phyloP scores from a whole-genome alignment of 2,113 vertebrate species.

The Semicossyphus pulcher region DNA sequence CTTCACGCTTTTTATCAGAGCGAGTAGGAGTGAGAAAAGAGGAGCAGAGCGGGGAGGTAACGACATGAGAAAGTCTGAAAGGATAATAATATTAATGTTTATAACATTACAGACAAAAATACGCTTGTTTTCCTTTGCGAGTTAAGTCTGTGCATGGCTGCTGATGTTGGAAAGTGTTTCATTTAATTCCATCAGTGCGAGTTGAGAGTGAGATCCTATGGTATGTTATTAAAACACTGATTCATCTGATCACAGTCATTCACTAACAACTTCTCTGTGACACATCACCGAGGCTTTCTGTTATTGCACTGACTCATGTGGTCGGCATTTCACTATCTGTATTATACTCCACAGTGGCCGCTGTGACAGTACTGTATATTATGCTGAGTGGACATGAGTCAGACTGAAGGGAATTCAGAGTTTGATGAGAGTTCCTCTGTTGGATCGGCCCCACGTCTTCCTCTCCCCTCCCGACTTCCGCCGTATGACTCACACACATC shows the following conservation, averaged over 20 bases:
- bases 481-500: slow-evolving; percentile 60
- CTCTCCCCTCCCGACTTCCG: slow-evolving; percentile 58
- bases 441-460: slow-evolving; percentile 40
- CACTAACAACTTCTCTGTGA: slow-evolving; percentile 40
- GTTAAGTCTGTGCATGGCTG: too few species aligned
- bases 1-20: slow-evolving; percentile 32
- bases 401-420: slow-evolving; percentile 53
- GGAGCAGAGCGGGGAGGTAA: background rate
- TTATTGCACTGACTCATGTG: slow-evolving; percentile 57
- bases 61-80: background rate
- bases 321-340: slow-evolving; percentile 46
- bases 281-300: slow-evolving; percentile 24
- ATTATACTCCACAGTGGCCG: slow-evolving; percentile 12
- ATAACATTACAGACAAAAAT: background rate
- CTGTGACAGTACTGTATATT: slow-evolving; percentile 21
- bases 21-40: background rate
- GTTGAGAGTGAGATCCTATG: background rate
- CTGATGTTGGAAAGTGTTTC: too few species aligned
- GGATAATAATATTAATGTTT: slow-evolving; percentile 18
- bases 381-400: slow-evolving; percentile 77
- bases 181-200: background rate
- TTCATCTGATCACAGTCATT: slow-evolving; percentile 31
- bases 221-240: background rate
- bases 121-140: background rate
- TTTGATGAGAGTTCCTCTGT: slow-evolving; percentile 29